These are phyloP conservation scores for Scaeva pyrastri DNA, from an alignment of 2,888 invertebrate genomes.

Conservation along the genomic window DNA sequence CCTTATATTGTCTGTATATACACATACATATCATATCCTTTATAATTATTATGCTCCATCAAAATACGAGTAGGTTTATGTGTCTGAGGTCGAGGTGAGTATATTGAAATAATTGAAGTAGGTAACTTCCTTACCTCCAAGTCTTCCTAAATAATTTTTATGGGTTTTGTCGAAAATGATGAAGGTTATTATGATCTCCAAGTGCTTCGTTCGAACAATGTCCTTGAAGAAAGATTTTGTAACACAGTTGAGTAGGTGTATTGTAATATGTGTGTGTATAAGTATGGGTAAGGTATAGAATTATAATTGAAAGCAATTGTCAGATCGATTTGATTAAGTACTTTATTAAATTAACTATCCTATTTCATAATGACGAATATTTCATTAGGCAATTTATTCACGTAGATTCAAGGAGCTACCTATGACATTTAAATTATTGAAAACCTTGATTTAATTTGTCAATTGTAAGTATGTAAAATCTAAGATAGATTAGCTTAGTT, in stretches of 20 bases:
- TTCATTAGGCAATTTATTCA: conserved; percentile 12
- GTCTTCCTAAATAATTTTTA: neutral
- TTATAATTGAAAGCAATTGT: conserved; percentile 15
- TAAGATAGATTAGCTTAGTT: neutral
- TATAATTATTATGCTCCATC: no score
- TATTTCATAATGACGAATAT: neutral
- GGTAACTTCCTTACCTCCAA: neutral
- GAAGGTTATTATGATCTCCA: conserved; percentile 2
- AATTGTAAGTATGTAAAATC: neutral
- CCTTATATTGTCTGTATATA: neutral
- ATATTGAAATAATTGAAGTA: neutral
- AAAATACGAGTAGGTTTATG: no score
- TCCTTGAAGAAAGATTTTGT: no score
- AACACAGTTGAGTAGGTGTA: no score
- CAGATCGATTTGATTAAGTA: conserved; percentile 11
- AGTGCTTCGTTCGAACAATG: neutral
- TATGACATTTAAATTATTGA: neutral
- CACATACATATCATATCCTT: neutral
- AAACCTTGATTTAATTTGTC: neutral
- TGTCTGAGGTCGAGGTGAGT: no score
- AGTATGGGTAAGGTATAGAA: neutral
- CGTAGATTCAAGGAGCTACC: neutral
- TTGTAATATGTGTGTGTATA: neutral
- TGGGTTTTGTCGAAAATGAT: neutral
- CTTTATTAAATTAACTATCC: conserved; percentile 11